Evolutionary conservation across 2,113 vertebrate species (phyloP), one percentile per base, ranked within the genome.

Genomic region (Notarius lentiginosus): DNA sequence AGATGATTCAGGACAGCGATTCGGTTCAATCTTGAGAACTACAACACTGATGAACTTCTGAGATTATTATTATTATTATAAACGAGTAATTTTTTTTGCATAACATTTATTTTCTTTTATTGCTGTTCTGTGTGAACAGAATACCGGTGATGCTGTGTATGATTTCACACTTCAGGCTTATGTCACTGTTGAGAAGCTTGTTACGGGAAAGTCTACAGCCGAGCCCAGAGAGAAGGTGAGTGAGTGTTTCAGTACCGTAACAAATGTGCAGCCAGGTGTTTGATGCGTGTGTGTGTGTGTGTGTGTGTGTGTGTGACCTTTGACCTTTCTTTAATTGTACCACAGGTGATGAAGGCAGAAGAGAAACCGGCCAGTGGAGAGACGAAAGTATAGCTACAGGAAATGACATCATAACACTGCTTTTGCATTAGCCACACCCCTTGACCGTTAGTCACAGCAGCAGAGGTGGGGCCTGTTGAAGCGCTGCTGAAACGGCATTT

Each of bases 151-250:
- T 70, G 82, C 87, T 0, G 82, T 92, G 56, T 95, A 95, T 55
- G 94, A 94, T 1, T 86, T 87, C 0, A 90, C 92, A 0, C 93
- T 95, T 60, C 91, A 86, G 90, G 55, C 91, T 58, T 95, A 93
- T 86, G 92, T 93, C 0, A 68, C 92, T 17, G 34, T 90, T 82
- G 94, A 95, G 83, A 94, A 88, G 30, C 79, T 94, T 18, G 1
- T 94, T 22, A 92, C 53, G 30, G 60, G 30, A 18, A 86, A 87
- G 4, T 58, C 91, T 0, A 53, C n/a, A 2, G 70, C 41, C 14
- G 79, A 82, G 63, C 22, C 56, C 6, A n/a, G 24, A 12, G 82
- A 89, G 87, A 86, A 88, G 68, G 85, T 80, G 73, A 79, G 87
- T 68, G 72, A 24, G 41, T 55, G 51, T 53, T 7, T 22, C 2